phyloP scores from a whole-genome alignment of 37 sponge, comb jelly and placozoan genomes.

The Spongilla lacustris region DNA sequence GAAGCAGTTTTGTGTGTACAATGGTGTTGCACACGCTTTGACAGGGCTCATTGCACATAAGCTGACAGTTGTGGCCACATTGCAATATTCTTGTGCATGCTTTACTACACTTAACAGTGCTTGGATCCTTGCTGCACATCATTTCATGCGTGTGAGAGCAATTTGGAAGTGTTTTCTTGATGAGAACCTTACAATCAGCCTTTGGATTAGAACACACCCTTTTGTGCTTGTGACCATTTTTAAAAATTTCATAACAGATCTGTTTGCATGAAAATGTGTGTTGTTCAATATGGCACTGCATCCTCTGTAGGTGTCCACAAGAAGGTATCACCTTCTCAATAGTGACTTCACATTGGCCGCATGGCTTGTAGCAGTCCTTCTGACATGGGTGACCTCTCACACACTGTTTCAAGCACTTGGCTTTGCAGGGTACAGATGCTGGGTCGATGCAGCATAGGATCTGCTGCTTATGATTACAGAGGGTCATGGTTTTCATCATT shows the following conservation, averaged over 20 bases:
- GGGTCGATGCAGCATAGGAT: constrained; percentile 36
- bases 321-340: constrained; percentile 6
- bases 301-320: constrained; percentile 47
- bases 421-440: neutral
- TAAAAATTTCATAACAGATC: neutral
- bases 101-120: no score
- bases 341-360: neutral
- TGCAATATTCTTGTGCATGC: neutral
- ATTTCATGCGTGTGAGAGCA: no score
- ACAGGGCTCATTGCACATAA: no score
- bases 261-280: neutral
- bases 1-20: neutral
- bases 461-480: constrained; percentile 28
- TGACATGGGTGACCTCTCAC: constrained; percentile 13
- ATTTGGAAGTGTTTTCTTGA: neutral
- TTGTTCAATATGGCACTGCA: constrained; percentile 46
- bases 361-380: neutral
- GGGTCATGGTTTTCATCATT: constrained; percentile 42
- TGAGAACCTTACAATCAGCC: neutral
- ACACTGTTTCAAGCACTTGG: neutral
- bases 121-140: no score
- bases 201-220: no score
- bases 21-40: no score
- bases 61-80: constrained; percentile 61
- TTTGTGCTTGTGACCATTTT: constrained; percentile 54